Conservation (phyloP, 2,113 vertebrate species). For the Chiloscyllium plagiosum region DNA sequence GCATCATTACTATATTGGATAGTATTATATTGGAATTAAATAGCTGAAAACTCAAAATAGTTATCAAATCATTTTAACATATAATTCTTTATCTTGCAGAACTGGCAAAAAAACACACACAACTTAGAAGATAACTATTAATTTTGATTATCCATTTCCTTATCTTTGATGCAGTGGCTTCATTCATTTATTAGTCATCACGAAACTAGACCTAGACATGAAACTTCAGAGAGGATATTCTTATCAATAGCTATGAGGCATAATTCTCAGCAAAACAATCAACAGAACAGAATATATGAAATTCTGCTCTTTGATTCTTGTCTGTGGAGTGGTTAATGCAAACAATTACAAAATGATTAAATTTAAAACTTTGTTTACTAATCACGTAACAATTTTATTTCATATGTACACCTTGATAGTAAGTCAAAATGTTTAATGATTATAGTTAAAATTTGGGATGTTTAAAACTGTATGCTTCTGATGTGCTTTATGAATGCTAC, state of each 20-base stretch:
- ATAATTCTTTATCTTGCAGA: background rate
- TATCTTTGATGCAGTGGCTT: slow-evolving; percentile 46
- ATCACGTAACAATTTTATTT: background rate
- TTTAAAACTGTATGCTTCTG: background rate
- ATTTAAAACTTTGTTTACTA: background rate
- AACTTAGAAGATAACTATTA: background rate
- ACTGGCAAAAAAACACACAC: background rate
- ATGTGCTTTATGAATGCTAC: background rate
- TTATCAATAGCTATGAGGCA: slow-evolving; percentile 44
- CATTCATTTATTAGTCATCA: slow-evolving; percentile 38
- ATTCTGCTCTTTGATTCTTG: background rate
- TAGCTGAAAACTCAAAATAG: background rate
- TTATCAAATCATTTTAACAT: background rate
- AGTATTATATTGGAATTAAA: background rate
- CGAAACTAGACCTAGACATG: slow-evolving; percentile 42
- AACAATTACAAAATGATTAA: background rate
- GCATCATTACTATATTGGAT: background rate
- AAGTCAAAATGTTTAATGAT: background rate
- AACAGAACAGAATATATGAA: background rate
- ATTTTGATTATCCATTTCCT: slow-evolving; percentile 41
- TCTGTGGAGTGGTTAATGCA: background rate
- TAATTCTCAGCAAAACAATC: background rate
- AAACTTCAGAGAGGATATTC: slow-evolving; percentile 33
- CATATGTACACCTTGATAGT: background rate
- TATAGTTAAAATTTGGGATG: background rate